Evolutionary conservation across 2,113 vertebrate genomes (phyloP).

Genomic region (Dunckerocampus dactyliophorus): DNA sequence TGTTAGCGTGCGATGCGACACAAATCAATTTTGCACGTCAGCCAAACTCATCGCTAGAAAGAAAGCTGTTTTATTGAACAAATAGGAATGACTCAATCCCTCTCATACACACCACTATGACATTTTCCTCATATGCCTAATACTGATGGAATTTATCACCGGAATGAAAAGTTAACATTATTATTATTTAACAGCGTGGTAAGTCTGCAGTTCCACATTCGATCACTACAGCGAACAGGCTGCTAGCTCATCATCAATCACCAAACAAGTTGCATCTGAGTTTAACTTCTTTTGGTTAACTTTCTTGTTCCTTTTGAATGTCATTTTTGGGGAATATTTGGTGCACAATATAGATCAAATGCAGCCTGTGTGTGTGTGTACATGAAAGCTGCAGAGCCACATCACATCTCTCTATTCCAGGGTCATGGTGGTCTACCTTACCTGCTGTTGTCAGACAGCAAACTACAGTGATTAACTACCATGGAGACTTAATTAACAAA

Average conservation of each 20-base stretch:
- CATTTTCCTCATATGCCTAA: constrained; percentile 30
- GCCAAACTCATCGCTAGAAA: constrained; percentile 35
- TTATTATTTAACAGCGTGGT: not conserved
- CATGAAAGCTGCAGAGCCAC: too few species aligned
- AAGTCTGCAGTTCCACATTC: constrained; percentile 14
- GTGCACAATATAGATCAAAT: constrained; percentile 13
- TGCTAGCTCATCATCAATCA: not conserved
- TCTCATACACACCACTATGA: not conserved
- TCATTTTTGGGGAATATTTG: not conserved
- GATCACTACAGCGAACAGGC: constrained; percentile 61
- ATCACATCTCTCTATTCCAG: constrained; percentile 26
- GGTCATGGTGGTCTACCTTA: constrained; percentile 41
- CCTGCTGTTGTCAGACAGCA: constrained; percentile 55
- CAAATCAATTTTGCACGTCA: constrained; percentile 55
- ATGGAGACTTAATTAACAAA: constrained; percentile 74
- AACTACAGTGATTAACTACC: constrained; percentile 54
- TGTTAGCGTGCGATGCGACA: constrained; percentile 60
- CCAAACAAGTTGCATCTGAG: not conserved
- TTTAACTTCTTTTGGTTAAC: not conserved
- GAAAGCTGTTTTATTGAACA: constrained; percentile 42
- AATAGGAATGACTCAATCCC: constrained; percentile 50
- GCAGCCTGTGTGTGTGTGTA: not conserved
- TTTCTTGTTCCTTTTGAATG: not conserved
- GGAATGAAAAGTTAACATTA: constrained; percentile 20
- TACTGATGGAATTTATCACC: constrained; percentile 43